These are phyloP conservation scores for Marronus borbonicus DNA, from an alignment of 2,888 invertebrate genomes.

Conservation along the genomic window DNA sequence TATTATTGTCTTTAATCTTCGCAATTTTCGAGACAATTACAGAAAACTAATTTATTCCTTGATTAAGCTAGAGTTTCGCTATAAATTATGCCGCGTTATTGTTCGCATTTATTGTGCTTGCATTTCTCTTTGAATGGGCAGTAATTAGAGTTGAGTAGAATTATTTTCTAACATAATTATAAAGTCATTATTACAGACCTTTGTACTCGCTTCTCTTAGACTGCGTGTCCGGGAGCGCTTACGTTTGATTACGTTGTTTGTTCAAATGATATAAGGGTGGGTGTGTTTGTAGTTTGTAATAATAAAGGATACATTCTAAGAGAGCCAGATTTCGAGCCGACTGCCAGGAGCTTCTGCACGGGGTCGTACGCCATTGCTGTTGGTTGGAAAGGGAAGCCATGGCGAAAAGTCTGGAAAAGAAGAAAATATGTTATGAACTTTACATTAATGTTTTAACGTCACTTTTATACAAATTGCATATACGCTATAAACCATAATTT, in stretches of 20 bases:
- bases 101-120: no score
- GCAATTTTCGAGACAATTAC: no score
- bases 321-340: slow-evolving; percentile 96
- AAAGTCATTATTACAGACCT: not conserved
- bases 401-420: slow-evolving; percentile 89
- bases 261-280: not conserved
- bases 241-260: not conserved
- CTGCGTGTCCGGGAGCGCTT: not conserved
- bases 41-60: no score
- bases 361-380: slow-evolving; percentile 98
- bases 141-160: not conserved
- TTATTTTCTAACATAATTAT: slow-evolving; percentile 10
- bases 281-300: not conserved
- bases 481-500: no score
- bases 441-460: not conserved
- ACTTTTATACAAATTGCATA: no score
- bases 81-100: no score
- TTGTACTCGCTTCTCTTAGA: not conserved
- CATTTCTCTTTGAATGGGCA: no score
- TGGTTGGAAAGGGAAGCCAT: slow-evolving; percentile 99
- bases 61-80: no score
- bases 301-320: slow-evolving; percentile 95
- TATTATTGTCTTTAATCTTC: no score
- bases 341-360: slow-evolving; percentile 95
- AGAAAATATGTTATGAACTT: slow-evolving; percentile 28